Conservation (phyloP, 2,888 invertebrate genomes). For the Tridacna gigas region DNA sequence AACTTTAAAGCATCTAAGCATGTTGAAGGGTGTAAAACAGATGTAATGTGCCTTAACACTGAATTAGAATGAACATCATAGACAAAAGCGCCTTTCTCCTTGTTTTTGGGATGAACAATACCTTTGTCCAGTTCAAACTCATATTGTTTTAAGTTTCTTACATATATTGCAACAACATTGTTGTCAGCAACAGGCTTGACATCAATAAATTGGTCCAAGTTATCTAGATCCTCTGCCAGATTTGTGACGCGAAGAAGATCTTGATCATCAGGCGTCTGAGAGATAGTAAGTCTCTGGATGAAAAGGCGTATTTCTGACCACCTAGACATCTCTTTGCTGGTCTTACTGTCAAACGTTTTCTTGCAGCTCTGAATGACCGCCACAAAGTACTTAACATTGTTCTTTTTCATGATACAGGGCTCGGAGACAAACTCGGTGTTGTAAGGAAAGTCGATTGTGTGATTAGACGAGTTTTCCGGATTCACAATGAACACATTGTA, state of each 20-base stretch:
- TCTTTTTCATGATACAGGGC: conserved; percentile 65
- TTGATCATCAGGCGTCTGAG: conserved; percentile 39
- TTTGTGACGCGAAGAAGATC: conserved; percentile 63
- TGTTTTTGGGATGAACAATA: conserved; percentile 60
- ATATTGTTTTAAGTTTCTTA: conserved; percentile 65
- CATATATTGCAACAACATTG: conserved; percentile 72
- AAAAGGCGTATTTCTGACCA: conserved; percentile 64
- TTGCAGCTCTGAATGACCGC: conserved; percentile 70
- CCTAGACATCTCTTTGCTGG: conserved; percentile 56
- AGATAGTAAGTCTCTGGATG: conserved; percentile 54
- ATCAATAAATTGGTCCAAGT: conserved; percentile 70
- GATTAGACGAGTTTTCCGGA: conserved; percentile 59
- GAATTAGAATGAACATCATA: conserved; percentile 70
- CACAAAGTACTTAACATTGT: conserved; percentile 55
- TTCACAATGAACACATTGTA: conserved; percentile 70
- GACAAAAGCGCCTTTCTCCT: conserved; percentile 73
- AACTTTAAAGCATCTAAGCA: conserved; percentile 57
- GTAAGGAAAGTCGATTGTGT: conserved; percentile 67
- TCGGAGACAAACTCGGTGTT: conserved; percentile 70
- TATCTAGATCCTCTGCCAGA: conserved; percentile 62
- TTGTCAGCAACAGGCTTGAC: conserved; percentile 59
- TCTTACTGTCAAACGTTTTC: conserved; percentile 40
- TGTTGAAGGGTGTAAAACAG: conserved; percentile 65
- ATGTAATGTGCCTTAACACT: conserved; percentile 67
- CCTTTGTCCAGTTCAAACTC: conserved; percentile 68